Evolutionary conservation across 37 sponge, comb jelly and placozoan genomes (phyloP), one percentile per base, ranked within the genome.

Genomic region (Eunapius fragilis): DNA sequence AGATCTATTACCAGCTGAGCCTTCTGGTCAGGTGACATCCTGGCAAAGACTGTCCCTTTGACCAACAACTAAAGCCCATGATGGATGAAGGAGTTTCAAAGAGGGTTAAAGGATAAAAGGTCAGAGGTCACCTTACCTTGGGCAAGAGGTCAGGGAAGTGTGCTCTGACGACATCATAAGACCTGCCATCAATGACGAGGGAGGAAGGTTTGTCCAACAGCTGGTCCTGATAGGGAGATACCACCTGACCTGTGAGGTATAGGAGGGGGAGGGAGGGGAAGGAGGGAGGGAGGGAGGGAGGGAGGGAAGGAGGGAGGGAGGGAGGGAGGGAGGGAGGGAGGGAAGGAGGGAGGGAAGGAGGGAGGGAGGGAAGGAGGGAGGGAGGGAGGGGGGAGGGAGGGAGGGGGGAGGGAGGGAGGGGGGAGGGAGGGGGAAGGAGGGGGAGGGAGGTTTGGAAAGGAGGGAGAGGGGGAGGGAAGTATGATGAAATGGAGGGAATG

Each of bases 21-120:
- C 83, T 97, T 97, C 77, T 93, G 91, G 24, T 36, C 80, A 2
- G 98, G 98, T 68, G 94, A 86, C 96, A 95, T 95, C 3, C 98
- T 79, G 68, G 98, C 98, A 91, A 97, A 97, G 70, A 97, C 87
- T 22, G 89, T 91, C 5, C 98, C 95, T 25, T 75, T 82, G 24
- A 93, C 89, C 47, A 95, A 77, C 67, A 97, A 71, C 88, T 93
- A 82, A 2, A 68, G 11, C n/a, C n/a, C n/a, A n/a, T n/a, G 31
- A 25, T 31, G 69, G 36, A 2, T 17, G 58, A 2, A 13, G 58
- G 17, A 50, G 67, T 3, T 50, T 50, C n/a, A n/a, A 9, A 30
- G 30, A n/a, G 30, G 68, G 31, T 47, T 31, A 26, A 73, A 75
- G 49, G 22, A 2, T 41, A 45, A 67, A 83, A 13, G 23, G 25